Conservation (phyloP, 2,113 vertebrate genomes). For the Hydrolagus affinis region DNA sequence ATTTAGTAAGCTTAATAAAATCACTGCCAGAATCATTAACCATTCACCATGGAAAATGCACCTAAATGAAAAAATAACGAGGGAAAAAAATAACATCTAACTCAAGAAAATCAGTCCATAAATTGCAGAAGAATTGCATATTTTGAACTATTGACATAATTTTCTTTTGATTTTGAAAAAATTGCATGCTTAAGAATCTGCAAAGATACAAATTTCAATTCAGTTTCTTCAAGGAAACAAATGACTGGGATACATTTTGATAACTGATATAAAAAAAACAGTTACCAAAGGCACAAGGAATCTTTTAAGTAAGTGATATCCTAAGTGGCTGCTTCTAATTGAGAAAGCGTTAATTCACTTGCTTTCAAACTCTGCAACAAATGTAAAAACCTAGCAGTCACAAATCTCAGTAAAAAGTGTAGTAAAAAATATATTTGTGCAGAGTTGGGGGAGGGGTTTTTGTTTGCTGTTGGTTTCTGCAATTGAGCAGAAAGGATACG, state of each 20-base stretch:
- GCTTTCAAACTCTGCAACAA: neutral
- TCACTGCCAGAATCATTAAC: neutral
- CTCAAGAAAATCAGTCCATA: neutral
- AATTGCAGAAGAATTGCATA: neutral
- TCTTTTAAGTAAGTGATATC: neutral
- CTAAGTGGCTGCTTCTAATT: neutral
- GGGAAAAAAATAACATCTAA: too few relatives aligned
- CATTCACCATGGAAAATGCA: neutral
- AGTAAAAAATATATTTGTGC: conserved; percentile 5
- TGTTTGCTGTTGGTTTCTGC: neutral
- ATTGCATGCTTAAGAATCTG: neutral
- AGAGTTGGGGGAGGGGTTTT: neutral
- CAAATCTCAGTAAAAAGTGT: neutral
- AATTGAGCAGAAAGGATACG: neutral
- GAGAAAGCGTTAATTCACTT: neutral
- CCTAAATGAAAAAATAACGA: too few relatives aligned
- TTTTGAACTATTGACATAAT: too few relatives aligned
- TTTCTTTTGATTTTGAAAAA: neutral
- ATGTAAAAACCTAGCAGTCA: neutral
- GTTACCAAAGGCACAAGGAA: neutral
- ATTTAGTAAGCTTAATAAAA: neutral
- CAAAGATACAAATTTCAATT: neutral
- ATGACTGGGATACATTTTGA: too few relatives aligned
- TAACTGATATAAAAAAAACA: neutral
- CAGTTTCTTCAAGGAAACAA: too few relatives aligned